Base-by-base conservation (phyloP, 2,113 vertebrate genomes). In the Semnornis frantzii region DNA sequence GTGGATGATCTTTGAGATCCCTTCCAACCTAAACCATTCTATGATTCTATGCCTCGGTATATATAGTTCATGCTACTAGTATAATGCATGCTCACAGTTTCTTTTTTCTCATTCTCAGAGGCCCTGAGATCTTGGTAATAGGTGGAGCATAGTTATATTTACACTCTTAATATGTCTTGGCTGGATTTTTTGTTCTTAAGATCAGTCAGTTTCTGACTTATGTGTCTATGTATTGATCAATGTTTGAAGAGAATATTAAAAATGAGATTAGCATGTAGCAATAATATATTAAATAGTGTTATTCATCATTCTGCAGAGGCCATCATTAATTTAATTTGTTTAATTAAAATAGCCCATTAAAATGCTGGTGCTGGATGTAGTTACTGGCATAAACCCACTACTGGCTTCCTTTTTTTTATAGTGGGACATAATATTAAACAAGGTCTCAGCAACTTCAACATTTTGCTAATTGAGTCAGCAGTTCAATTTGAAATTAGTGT, bases 241-340 rank as follows among this genome's bases (percentile, higher is more conserved):
- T 82, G 81, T 37, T 76, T 76, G 77, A 68, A 80, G 72, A 77
- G 63, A 73, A 62, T 64, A 85, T 63, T 80, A 87, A 85, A 87
- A 94, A 75, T 19, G 33, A 25, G 65, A 80, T 90, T 91, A 93
- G 48, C 62, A 62, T 0, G 0, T 94, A 48, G 34, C 60, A 72
- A n/a, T 37, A 65, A 60, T 83, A 64, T 68, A 62, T 85, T 90
- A 84, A 91, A 69, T 34, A 33, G 39, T 24, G 18, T 39, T 48
- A 90, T 84, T 88, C 69, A 59, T 87, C 93, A 86, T 58, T 75
- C 66, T 65, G 76, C 44, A 66, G 72, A 88, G 86, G n/a, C 82
- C 85, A 63, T 72, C 73, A 83, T 91, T 92, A 92, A 94, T 94
- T 95, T 94, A 72, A 95, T 94, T 91, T 93, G 94, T 92, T 94